phyloP scores from a whole-genome alignment of 2,113 vertebrate species.

The Solea senegalensis region DNA sequence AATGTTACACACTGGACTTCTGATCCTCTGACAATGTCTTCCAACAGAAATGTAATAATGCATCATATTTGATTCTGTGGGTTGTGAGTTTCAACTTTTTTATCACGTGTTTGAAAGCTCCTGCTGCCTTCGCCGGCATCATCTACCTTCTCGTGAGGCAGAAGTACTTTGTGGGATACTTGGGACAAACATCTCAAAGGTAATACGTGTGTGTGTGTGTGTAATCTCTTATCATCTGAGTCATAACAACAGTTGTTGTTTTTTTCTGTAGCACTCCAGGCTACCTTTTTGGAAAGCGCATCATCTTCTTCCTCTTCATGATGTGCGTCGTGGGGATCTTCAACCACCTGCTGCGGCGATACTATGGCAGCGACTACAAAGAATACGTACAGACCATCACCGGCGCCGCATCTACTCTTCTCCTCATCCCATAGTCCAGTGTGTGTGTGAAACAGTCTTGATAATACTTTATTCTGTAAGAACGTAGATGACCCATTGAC shows the following conservation, averaged over 20 bases:
- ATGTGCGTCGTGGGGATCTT: constrained; percentile 91
- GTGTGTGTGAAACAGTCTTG: background rate
- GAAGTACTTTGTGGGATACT: constrained; percentile 95
- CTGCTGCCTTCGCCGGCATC: constrained; percentile 92
- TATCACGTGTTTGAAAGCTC: constrained; percentile 73
- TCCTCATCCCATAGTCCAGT: constrained; percentile 87
- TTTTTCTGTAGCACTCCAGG: constrained; percentile 86
- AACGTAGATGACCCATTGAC: background rate
- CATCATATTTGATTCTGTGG: too few species aligned
- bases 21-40: too few species aligned
- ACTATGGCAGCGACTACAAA: constrained; percentile 86
- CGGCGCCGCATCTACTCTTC: constrained; percentile 85
- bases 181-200: constrained; percentile 94
- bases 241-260: background rate
- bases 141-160: constrained; percentile 93
- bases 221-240: too few species aligned
- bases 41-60: too few species aligned
- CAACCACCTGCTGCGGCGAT: constrained; percentile 85
- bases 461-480: constrained; percentile 1
- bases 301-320: constrained; percentile 89
- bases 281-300: constrained; percentile 92
- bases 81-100: background rate
- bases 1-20: too few species aligned
- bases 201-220: constrained; percentile 56
- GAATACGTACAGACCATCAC: constrained; percentile 87